Evolutionary conservation across 2,888 invertebrate genomes (phyloP).

Genomic region (Brachypalpus laphriformis): DNA sequence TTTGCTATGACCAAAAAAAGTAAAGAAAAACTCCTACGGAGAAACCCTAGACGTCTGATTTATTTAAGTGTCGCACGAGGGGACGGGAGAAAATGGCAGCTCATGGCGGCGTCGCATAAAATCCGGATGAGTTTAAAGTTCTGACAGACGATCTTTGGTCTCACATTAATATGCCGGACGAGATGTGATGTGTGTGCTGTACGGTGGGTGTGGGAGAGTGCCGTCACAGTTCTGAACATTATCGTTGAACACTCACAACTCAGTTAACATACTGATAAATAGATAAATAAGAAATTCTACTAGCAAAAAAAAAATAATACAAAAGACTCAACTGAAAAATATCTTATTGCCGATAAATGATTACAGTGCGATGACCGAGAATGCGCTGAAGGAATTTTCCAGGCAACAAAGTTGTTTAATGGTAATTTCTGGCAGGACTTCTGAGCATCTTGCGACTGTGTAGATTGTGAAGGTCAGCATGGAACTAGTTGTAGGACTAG

Average conservation of each 20-base stretch:
- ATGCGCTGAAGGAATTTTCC: background rate
- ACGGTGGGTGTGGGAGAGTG: conserved; percentile 12
- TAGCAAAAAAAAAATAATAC: background rate
- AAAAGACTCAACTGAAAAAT: conserved; percentile 7
- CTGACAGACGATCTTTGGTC: conserved; percentile 35
- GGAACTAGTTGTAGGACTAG: background rate
- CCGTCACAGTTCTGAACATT: conserved; percentile 15
- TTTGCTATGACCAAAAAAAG: background rate
- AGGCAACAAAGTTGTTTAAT: background rate
- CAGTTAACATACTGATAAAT: conserved; percentile 13
- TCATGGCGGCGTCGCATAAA: conserved; percentile 11
- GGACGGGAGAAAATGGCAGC: background rate
- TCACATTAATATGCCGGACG: conserved; percentile 41
- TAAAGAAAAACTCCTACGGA: conserved; percentile 3
- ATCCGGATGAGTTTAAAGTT: conserved; percentile 41
- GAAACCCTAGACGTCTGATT: conserved; percentile 29
- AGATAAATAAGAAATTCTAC: conserved; percentile 9
- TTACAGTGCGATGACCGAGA: conserved; percentile 28
- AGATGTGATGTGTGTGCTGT: background rate
- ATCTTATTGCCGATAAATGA: background rate
- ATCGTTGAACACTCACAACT: background rate
- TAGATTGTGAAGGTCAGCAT: background rate
- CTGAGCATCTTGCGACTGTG: background rate
- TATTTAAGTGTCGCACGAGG: conserved; percentile 11
- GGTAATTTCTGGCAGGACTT: background rate